phyloP scores from a whole-genome alignment of 2,888 invertebrate species.

The Lasius platythorax region DNA sequence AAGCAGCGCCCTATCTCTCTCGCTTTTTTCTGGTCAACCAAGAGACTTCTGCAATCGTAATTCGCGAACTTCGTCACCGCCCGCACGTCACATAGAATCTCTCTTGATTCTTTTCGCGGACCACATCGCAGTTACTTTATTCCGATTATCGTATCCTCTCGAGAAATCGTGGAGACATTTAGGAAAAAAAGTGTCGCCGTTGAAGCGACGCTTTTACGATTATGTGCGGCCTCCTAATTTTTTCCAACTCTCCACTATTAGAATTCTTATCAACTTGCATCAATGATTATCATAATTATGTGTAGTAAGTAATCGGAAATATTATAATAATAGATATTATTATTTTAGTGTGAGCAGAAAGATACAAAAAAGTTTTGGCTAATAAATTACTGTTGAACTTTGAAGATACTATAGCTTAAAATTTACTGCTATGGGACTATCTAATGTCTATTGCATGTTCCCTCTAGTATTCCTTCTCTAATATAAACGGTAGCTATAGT shows the following conservation, averaged over 20 bases:
- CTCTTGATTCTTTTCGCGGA: constrained; percentile 5
- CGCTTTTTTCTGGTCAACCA: constrained; percentile 6
- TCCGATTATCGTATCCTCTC: constrained; percentile 35
- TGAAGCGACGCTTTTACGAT: constrained; percentile 10
- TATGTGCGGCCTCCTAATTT: background rate
- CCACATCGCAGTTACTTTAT: constrained; percentile 34
- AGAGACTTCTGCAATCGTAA: constrained; percentile 27
- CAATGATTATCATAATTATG: background rate
- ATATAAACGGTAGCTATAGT: background rate
- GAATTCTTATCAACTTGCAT: background rate
- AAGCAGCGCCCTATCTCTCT: constrained; percentile 24
- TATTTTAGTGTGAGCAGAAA: background rate
- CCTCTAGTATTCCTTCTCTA: background rate
- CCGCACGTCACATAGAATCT: constrained; percentile 29
- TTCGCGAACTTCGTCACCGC: constrained; percentile 41
- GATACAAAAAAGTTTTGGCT: background rate
- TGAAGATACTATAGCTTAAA: background rate
- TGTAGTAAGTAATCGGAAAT: background rate
- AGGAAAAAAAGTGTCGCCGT: constrained; percentile 28
- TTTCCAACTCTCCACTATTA: background rate
- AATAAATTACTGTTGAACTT: background rate
- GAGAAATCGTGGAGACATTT: constrained; percentile 24
- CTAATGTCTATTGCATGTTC: background rate
- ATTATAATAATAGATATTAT: constrained; percentile 2
- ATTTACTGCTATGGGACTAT: background rate